phyloP scores from a whole-genome alignment of 2,797 vertebrate species.

The Anisognathus igniventris region DNA sequence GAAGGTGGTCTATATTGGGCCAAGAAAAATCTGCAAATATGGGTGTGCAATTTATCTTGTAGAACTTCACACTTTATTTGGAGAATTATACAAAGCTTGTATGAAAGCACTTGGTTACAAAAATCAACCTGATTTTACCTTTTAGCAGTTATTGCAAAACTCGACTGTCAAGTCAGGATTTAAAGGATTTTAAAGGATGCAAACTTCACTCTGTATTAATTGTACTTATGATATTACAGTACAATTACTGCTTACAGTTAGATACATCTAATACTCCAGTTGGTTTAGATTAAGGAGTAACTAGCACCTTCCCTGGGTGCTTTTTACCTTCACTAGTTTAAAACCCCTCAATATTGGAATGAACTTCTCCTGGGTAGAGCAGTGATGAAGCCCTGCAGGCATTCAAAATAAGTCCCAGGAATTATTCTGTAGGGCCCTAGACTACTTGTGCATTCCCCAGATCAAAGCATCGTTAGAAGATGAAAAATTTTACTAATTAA shows the following conservation, averaged over 20 bases:
- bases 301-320: not conserved
- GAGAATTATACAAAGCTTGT: not conserved
- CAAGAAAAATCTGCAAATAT: not conserved
- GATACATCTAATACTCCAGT: not conserved
- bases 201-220: not conserved
- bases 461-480: slow-evolving; percentile 25
- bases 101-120: not conserved
- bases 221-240: not conserved
- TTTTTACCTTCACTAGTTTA: not conserved
- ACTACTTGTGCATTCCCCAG: not conserved
- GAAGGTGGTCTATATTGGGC: not conserved
- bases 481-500: not conserved
- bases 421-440: not conserved
- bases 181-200: not conserved
- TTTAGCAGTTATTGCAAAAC: not conserved
- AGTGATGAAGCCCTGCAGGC: not conserved
- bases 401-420: not conserved
- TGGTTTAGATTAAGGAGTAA: not conserved
- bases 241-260: not conserved
- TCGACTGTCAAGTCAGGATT: not conserved
- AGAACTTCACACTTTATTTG: not conserved
- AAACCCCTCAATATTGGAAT: not conserved
- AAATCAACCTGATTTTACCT: not conserved
- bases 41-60: not conserved
- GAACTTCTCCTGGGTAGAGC: not conserved